These are phyloP conservation scores for Papilio machaon DNA, from an alignment of 1,140 invertebrate species.

Conservation along the genomic window DNA sequence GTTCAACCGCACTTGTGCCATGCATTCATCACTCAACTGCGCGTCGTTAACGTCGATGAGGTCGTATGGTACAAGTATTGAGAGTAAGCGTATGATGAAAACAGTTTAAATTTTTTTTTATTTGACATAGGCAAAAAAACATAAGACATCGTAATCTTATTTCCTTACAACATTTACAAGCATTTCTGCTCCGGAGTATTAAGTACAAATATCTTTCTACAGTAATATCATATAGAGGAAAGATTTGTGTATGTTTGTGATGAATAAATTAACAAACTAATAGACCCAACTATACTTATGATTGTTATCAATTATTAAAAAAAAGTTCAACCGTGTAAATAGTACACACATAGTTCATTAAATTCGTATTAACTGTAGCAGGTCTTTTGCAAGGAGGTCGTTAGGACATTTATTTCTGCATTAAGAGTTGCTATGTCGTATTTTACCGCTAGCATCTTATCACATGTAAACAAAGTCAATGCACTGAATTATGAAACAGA, in stretches of 20 bases:
- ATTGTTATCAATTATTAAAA: background rate
- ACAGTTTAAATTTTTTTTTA: background rate
- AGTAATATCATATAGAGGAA: no score
- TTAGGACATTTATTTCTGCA: background rate
- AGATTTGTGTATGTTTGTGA: no score
- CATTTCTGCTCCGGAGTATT: no score
- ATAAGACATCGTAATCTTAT: background rate
- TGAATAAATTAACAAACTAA: no score
- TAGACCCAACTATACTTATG: no score
- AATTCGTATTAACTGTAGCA: background rate
- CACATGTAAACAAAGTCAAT: constrained; percentile 21
- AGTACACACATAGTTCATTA: background rate
- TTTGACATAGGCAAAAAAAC: background rate
- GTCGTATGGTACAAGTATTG: constrained; percentile 15
- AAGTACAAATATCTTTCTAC: no score
- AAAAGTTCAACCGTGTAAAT: background rate
- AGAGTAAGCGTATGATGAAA: background rate
- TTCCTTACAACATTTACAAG: background rate
- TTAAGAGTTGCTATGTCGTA: background rate
- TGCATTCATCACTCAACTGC: constrained; percentile 24
- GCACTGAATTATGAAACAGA: constrained; percentile 33
- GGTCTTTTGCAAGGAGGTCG: background rate
- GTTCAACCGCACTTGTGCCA: constrained; percentile 19
- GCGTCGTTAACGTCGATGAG: background rate
- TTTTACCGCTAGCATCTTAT: background rate